These are phyloP conservation scores for Tetramorium simillimum DNA, from an alignment of 1,140 invertebrate genomes.

Conservation along the genomic window DNA sequence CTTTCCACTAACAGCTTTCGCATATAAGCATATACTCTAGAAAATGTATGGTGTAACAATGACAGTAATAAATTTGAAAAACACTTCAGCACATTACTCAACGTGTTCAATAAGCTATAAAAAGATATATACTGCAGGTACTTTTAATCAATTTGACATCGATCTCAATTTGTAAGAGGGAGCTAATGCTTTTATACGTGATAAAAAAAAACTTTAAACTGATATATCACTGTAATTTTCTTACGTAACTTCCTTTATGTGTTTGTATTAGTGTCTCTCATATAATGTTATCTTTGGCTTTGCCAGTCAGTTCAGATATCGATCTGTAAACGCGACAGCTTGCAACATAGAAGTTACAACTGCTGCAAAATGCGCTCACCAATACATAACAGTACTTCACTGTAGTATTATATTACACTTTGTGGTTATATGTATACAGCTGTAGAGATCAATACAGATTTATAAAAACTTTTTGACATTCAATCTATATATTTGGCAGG, in stretches of 20 bases:
- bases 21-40: too few relatives aligned
- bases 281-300: not conserved
- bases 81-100: not conserved
- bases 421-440: not conserved
- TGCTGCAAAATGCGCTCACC: conserved; percentile 16
- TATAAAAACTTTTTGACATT: conserved; percentile 18
- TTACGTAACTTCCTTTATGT: not conserved
- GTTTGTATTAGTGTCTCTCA: not conserved
- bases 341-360: conserved; percentile 34
- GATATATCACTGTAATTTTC: conserved; percentile 13
- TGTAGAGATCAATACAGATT: conserved; percentile 26
- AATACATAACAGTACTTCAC: not conserved
- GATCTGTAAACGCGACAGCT: conserved; percentile 33
- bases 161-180: not conserved
- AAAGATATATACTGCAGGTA: not conserved
- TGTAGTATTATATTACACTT: not conserved
- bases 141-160: conserved; percentile 10
- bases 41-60: not conserved
- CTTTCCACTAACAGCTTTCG: too few relatives aligned
- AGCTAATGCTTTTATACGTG: not conserved
- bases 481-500: conserved; percentile 1
- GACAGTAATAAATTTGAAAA: not conserved
- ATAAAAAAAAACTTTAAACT: not conserved
- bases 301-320: conserved; percentile 18
- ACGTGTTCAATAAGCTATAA: not conserved